These are phyloP conservation scores for Grallaria varia DNA, from an alignment of 2,113 vertebrate genomes.

Conservation along the genomic window DNA sequence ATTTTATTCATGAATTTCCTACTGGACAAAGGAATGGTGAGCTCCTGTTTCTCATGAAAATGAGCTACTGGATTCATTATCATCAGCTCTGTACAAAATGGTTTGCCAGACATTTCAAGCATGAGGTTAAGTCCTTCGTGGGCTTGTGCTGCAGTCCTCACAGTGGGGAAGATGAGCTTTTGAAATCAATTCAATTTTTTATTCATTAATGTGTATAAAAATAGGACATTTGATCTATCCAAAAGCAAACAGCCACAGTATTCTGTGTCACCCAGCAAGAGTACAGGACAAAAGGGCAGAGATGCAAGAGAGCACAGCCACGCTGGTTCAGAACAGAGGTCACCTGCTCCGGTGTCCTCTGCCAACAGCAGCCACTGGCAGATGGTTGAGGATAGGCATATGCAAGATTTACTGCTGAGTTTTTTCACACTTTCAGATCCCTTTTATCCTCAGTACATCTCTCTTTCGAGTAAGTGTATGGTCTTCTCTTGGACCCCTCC, in stretches of 20 bases:
- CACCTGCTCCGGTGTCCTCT: not conserved
- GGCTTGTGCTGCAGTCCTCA: not conserved
- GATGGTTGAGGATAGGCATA: not conserved
- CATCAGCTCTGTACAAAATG: not conserved
- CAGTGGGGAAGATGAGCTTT: not conserved
- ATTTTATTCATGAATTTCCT: not conserved
- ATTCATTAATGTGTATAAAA: not conserved
- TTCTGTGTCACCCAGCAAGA: not conserved
- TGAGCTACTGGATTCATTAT: constrained; percentile 31
- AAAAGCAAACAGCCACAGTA: not conserved
- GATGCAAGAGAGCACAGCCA: not conserved
- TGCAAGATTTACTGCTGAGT: not conserved
- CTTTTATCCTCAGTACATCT: not conserved
- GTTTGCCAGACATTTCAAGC: constrained; percentile 39
- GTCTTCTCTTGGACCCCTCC: not conserved
- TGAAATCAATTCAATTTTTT: constrained; percentile 17
- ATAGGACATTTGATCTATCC: not conserved
- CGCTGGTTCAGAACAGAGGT: not conserved
- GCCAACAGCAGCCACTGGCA: not conserved
- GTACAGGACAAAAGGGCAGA: not conserved
- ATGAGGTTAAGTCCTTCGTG: constrained; percentile 19
- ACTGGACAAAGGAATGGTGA: not conserved
- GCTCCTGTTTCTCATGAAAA: constrained; percentile 41
- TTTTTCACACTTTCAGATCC: not conserved
- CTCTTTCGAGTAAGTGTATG: not conserved